These are phyloP conservation scores for Dolichomitus sp. DNA, from an alignment of 2,888 invertebrate species.

Conservation along the genomic window DNA sequence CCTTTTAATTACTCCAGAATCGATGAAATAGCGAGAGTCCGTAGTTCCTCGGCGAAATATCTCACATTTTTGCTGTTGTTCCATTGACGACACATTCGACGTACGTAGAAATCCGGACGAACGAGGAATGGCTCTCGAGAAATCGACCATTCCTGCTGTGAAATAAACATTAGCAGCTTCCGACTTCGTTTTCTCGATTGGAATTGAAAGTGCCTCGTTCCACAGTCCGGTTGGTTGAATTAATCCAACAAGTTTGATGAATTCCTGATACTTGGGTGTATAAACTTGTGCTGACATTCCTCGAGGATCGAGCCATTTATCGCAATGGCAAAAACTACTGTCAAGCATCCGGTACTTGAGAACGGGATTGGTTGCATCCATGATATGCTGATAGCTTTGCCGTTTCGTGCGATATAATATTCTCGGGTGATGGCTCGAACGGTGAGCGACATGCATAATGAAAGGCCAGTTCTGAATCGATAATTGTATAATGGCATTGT, in stretches of 20 bases:
- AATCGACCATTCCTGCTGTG: slow-evolving; percentile 46
- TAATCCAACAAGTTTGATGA: slow-evolving; percentile 24
- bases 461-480: slow-evolving; percentile 60
- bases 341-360: slow-evolving; percentile 45
- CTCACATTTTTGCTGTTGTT: not conserved
- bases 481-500: slow-evolving; percentile 67
- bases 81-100: not conserved
- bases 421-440: slow-evolving; percentile 50
- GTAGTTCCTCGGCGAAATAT: slow-evolving; percentile 10
- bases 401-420: slow-evolving; percentile 51
- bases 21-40: slow-evolving; percentile 35
- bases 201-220: slow-evolving; percentile 54
- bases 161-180: slow-evolving; percentile 37
- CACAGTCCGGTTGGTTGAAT: slow-evolving; percentile 32
- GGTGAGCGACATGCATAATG: slow-evolving; percentile 45
- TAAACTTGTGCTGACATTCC: slow-evolving; percentile 1
- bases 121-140: slow-evolving; percentile 51
- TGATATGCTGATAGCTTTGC: slow-evolving; percentile 53
- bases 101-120: slow-evolving; percentile 50
- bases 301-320: not conserved
- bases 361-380: slow-evolving; percentile 63
- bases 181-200: slow-evolving; percentile 51
- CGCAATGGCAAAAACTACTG: slow-evolving; percentile 22
- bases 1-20: slow-evolving; percentile 49
- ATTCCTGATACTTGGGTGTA: slow-evolving; percentile 11